A percentile compares a stretch with the other conserved stretches of the same genome.
Evolutionary conservation across 2,797 vertebrate genomes (phyloP).

Genomic region (Halcyon leucocephala): DNA sequence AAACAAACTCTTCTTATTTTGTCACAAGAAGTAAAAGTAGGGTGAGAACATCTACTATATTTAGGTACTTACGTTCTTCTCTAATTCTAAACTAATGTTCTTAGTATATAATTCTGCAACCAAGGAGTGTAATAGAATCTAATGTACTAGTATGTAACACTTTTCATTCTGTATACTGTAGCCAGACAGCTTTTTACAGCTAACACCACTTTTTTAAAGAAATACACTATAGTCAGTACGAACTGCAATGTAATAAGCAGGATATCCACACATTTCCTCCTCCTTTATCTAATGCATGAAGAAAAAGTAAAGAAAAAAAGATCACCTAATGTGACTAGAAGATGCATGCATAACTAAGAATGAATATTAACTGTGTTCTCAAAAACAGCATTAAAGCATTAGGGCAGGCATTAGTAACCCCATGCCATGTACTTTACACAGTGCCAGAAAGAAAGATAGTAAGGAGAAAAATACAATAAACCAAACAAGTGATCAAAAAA

Average conservation of each 20-base stretch:
- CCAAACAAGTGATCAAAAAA: neutral
- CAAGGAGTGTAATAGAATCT: neutral
- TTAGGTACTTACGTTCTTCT: neutral
- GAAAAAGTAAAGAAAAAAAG: constrained; percentile 7
- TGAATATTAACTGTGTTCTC: neutral
- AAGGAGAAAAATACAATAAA: neutral
- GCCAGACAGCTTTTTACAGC: constrained; percentile 23
- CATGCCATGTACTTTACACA: neutral
- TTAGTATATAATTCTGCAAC: neutral
- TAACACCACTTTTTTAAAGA: neutral
- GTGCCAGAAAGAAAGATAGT: constrained; percentile 6
- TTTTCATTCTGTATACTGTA: neutral
- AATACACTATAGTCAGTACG: neutral
- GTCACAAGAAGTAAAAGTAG: neutral
- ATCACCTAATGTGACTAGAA: constrained; percentile 38
- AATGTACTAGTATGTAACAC: constrained; percentile 4
- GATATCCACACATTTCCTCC: neutral
- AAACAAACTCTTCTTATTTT: neutral
- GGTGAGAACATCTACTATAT: neutral
- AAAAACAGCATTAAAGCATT: neutral
- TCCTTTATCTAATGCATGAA: neutral
- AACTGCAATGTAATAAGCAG: neutral
- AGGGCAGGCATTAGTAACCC: constrained; percentile 27
- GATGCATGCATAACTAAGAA: neutral
- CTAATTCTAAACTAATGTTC: neutral